Conservation (phyloP, 2,888 invertebrate genomes). For the Strigamia crassipes region DNA sequence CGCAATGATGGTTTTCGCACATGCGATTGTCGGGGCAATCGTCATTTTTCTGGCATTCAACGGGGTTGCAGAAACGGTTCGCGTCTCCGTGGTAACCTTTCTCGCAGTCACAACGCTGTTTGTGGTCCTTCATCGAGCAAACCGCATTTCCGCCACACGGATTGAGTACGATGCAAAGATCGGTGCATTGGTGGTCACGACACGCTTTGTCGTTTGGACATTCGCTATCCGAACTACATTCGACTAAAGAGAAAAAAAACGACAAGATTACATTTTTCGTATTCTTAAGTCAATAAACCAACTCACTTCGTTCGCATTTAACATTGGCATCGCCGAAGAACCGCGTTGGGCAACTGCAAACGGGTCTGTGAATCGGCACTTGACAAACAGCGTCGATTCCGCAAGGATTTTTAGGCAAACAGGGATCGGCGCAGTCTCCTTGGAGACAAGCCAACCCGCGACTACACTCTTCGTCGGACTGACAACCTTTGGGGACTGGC, state of each 20-base stretch:
- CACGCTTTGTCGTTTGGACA: constrained; percentile 71
- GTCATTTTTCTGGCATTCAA: constrained; percentile 74
- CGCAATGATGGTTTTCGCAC: constrained; percentile 50
- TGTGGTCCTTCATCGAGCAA: constrained; percentile 70
- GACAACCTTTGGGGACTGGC: constrained; percentile 49
- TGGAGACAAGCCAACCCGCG: constrained; percentile 50
- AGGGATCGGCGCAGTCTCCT: constrained; percentile 50
- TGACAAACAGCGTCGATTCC: constrained; percentile 55
- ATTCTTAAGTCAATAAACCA: background rate
- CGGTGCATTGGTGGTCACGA: constrained; percentile 50
- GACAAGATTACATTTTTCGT: background rate
- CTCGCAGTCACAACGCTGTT: constrained; percentile 77
- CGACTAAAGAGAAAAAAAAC: constrained; percentile 50
- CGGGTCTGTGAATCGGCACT: constrained; percentile 55
- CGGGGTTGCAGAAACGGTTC: constrained; percentile 59
- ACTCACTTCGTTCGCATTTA: constrained; percentile 53
- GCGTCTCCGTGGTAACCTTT: constrained; percentile 58
- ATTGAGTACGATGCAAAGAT: constrained; percentile 48
- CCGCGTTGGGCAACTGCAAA: constrained; percentile 57
- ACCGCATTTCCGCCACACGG: constrained; percentile 55
- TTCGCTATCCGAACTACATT: constrained; percentile 52
- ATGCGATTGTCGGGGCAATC: constrained; percentile 66
- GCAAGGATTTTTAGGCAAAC: constrained; percentile 65
- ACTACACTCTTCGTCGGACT: constrained; percentile 50
- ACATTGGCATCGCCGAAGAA: constrained; percentile 56